Evolutionary conservation across 2,797 vertebrate species (phyloP).

Genomic region (Parauchenoglanis ngamensis): DNA sequence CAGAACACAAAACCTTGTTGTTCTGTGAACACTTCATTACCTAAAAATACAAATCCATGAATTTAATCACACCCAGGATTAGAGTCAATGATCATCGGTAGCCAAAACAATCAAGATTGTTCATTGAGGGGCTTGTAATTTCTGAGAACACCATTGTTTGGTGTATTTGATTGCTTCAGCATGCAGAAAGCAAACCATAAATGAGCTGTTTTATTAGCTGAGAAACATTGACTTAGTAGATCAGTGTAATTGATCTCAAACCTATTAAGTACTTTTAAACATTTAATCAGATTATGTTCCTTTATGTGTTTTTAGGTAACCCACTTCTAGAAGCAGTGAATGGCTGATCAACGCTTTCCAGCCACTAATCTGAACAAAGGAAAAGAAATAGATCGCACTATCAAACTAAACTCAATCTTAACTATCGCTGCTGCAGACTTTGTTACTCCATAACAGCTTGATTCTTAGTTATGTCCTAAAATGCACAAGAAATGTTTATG

Average conservation of each 20-base stretch:
- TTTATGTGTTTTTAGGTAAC: constrained; percentile 6
- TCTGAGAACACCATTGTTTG: not conserved
- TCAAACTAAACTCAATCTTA: constrained; percentile 7
- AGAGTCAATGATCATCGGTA: not conserved
- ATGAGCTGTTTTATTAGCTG: not conserved
- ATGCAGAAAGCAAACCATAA: not conserved
- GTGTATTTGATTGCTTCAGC: constrained; percentile 5
- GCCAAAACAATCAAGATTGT: not conserved
- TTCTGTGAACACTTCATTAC: not conserved
- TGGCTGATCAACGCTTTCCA: not conserved
- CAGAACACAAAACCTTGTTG: not conserved
- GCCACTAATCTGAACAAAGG: constrained; percentile 6
- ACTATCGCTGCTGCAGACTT: constrained; percentile 2
- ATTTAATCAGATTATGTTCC: not conserved
- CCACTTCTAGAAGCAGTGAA: not conserved
- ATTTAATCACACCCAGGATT: not conserved
- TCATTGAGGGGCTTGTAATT: not conserved
- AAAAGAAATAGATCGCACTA: not conserved
- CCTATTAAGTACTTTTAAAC: not conserved
- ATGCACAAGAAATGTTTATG: constrained; percentile 7
- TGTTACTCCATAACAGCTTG: not conserved
- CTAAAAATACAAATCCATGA: not conserved
- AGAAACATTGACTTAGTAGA: not conserved
- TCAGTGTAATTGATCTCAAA: constrained; percentile 5
- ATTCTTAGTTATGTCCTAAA: constrained; percentile 32